Evolutionary conservation across 2,113 vertebrate genomes (phyloP), one percentile per base, ranked within the genome.

Genomic region (Corythoichthys intestinalis): DNA sequence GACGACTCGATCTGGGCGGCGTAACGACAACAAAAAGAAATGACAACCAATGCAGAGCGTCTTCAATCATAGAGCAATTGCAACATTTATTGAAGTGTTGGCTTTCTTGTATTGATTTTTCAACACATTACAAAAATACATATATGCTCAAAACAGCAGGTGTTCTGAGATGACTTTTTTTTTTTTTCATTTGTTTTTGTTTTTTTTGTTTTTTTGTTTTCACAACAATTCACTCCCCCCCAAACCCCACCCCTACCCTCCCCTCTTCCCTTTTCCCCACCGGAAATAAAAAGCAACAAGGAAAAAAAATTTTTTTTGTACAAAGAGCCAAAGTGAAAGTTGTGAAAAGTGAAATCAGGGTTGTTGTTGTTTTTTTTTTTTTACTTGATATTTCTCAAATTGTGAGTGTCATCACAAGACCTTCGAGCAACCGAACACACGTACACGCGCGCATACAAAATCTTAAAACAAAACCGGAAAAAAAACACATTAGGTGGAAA

Each of bases 61-160:
- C 56, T 80, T 85, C 74, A 80, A 79, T 89, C 83, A 74, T 91
- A 88, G 87, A 88, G 89, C 89, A 90, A 87, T 85, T 89, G 87
- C 89, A 89, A 91, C 89, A 91, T 91, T 91, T 91, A 91, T 90
- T 91, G 88, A 87, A 89, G 87, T 89, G 88, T 91, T 91, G 88
- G 84, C 88, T 90, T 89, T 89, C 84, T 89, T 85, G 86, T 90
- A 90, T 90, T 88, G 88, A 90, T 90, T 91, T 89, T 89, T 88
- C 89, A 89, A 90, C 89, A 91, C 88, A 88, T 91, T 91, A 91
- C 88, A 91, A 91, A 91, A 91, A 91, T 91, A 91, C 89, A 89
- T 88, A 89, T 91, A 91, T 91, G 83, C 85, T 88, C 83, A 87
- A 88, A 89, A 89, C 89, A 89, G 89, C 81, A 84, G 79, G 82